Percentiles rank a stretch among this genome's conserved stretches.
These are phyloP conservation scores for Terebella lapidaria DNA, from an alignment of 2,888 invertebrate genomes.

Conservation along the genomic window DNA sequence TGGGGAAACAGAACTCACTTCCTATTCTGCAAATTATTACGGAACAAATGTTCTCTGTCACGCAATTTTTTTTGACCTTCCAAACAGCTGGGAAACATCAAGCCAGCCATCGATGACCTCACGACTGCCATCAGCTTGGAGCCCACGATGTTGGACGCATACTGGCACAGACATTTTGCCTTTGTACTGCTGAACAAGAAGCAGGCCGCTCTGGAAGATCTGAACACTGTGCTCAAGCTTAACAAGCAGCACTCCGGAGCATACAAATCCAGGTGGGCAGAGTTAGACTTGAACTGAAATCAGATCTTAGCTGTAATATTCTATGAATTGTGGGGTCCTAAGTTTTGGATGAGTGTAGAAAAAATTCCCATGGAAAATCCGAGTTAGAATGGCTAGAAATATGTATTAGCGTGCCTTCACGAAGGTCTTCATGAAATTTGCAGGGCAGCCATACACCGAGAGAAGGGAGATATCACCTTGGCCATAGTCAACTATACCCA, in stretches of 20 bases:
- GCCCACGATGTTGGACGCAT: conserved; percentile 47
- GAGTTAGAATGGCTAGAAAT: too few relatives aligned
- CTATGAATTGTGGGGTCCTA: too few relatives aligned
- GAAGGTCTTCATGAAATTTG: too few relatives aligned
- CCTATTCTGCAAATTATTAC: too few relatives aligned
- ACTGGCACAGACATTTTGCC: conserved; percentile 53
- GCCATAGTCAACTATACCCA: conserved; percentile 50
- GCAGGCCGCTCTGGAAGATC: conserved; percentile 47
- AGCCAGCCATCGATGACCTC: conserved; percentile 26
- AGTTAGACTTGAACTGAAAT: too few relatives aligned
- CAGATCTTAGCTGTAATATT: too few relatives aligned
- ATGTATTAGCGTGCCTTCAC: too few relatives aligned
- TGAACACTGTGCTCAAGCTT: conserved; percentile 45
- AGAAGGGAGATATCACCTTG: conserved; percentile 43
- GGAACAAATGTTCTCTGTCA: too few relatives aligned
- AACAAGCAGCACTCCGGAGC: conserved; percentile 47
- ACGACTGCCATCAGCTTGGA: conserved; percentile 42
- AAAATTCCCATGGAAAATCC: too few relatives aligned
- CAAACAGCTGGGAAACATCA: conserved; percentile 44
- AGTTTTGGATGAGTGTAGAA: too few relatives aligned
- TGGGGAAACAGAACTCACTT: background rate
- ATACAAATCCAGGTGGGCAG: conserved; percentile 50
- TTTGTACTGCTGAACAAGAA: conserved; percentile 46
- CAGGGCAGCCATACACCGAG: conserved; percentile 45
- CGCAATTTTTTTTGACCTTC: too few relatives aligned